Evolutionary conservation across 2,888 invertebrate genomes (phyloP).

Genomic region (Melipona bicolor): DNA sequence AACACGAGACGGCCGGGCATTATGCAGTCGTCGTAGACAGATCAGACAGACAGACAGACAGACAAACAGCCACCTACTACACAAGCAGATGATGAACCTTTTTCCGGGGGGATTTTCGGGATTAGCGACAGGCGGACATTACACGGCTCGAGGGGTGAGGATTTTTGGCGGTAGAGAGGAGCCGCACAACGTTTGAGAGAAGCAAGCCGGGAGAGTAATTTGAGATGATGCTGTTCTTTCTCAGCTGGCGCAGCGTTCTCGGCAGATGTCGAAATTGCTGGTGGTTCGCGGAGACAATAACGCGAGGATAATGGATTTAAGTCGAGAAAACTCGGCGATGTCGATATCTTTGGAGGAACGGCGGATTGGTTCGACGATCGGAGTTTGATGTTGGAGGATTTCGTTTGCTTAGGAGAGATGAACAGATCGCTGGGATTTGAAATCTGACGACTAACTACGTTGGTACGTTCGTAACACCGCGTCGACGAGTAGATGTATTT

Average conservation of each 20-base stretch:
- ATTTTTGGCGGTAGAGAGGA: slow-evolving; percentile 22
- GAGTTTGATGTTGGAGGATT: background rate
- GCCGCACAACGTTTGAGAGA: slow-evolving; percentile 41
- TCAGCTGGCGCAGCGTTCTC: slow-evolving; percentile 74
- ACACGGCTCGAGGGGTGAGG: slow-evolving; percentile 15
- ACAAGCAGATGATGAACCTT: slow-evolving; percentile 76
- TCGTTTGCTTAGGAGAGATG: too few relatives aligned
- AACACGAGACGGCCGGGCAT: slow-evolving; percentile 63
- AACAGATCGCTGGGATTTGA: too few relatives aligned
- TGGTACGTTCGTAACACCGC: too few relatives aligned
- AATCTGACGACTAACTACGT: too few relatives aligned
- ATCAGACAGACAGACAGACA: slow-evolving; percentile 58
- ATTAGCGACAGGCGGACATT: slow-evolving; percentile 67
- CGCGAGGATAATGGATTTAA: slow-evolving; percentile 77
- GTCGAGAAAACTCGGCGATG: slow-evolving; percentile 60
- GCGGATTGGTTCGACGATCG: background rate
- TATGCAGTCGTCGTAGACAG: slow-evolving; percentile 63
- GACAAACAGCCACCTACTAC: slow-evolving; percentile 65
- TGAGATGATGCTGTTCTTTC: slow-evolving; percentile 77
- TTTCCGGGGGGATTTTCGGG: slow-evolving; percentile 57
- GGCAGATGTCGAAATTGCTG: slow-evolving; percentile 77
- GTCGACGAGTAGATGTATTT: too few relatives aligned
- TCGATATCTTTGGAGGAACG: background rate
- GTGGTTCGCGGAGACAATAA: slow-evolving; percentile 75
- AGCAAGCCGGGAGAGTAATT: slow-evolving; percentile 74